Evolutionary conservation across 1,140 invertebrate genomes (phyloP).

Genomic region (Globodera ellingtonae): DNA sequence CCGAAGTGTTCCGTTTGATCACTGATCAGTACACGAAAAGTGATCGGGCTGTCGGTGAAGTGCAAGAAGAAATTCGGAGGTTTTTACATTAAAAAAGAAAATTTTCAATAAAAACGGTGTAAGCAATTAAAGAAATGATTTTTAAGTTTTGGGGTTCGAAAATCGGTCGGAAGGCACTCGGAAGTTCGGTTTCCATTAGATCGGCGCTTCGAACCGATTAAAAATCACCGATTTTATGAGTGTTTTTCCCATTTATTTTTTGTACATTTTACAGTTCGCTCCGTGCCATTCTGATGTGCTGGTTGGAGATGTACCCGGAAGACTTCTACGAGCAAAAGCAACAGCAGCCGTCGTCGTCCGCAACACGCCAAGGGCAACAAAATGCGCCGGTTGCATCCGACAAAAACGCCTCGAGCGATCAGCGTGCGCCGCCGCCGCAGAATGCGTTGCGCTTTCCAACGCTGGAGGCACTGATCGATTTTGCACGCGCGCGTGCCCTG

Average conservation of each 20-base stretch:
- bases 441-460: constrained; percentile 2
- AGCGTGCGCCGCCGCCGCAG: too few relatives aligned
- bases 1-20: constrained; percentile 80
- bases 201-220: too few relatives aligned
- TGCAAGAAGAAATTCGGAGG: neutral
- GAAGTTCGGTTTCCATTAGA: too few relatives aligned
- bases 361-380: neutral
- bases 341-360: constrained; percentile 63
- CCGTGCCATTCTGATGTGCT: constrained; percentile 80
- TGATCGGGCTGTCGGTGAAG: neutral
- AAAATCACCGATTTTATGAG: too few relatives aligned
- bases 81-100: neutral
- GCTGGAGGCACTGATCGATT: constrained; percentile 54
- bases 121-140: too few relatives aligned
- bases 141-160: too few relatives aligned
- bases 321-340: constrained; percentile 80
- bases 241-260: too few relatives aligned
- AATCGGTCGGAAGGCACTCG: too few relatives aligned
- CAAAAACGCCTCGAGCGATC: neutral
- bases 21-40: constrained; percentile 74
- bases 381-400: neutral
- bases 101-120: too few relatives aligned
- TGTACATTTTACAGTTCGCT: constrained; percentile 37
- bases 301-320: constrained; percentile 93
- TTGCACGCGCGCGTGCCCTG: constrained; percentile 70